Conservation (phyloP, 2,113 vertebrate genomes). For the Rhea americana region DNA sequence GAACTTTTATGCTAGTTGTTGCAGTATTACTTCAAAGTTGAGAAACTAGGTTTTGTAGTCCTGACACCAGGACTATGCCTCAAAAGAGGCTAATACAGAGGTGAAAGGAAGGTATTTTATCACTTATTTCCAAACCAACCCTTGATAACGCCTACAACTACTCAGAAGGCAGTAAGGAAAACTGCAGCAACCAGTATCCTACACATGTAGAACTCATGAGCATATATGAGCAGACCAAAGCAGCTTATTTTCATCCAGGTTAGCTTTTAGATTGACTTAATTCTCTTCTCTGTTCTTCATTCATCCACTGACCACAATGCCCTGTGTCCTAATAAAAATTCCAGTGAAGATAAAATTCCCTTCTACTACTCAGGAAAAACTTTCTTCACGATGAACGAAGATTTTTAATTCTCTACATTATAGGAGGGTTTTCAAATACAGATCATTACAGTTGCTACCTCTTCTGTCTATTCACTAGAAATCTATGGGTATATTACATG, state of each 20-base stretch:
- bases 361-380: neutral
- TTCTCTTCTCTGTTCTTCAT: neutral
- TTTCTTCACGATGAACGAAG: neutral
- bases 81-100: neutral
- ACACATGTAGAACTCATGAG: neutral
- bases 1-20: neutral
- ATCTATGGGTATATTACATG: neutral
- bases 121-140: neutral
- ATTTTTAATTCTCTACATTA: neutral
- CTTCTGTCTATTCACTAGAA: neutral
- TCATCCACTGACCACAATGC: neutral
- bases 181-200: neutral
- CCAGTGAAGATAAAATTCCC: neutral
- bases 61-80: neutral
- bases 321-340: neutral
- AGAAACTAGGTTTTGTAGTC: neutral
- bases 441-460: neutral
- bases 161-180: neutral
- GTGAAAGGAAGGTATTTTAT: neutral
- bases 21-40: neutral
- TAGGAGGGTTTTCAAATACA: neutral
- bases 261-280: neutral
- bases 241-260: neutral
- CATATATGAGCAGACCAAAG: neutral
- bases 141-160: neutral